A percentile compares a stretch with the other conserved stretches of the same genome.
Evolutionary conservation across 2,113 vertebrate genomes (phyloP).

Genomic region (Cranoglanis bouderius): DNA sequence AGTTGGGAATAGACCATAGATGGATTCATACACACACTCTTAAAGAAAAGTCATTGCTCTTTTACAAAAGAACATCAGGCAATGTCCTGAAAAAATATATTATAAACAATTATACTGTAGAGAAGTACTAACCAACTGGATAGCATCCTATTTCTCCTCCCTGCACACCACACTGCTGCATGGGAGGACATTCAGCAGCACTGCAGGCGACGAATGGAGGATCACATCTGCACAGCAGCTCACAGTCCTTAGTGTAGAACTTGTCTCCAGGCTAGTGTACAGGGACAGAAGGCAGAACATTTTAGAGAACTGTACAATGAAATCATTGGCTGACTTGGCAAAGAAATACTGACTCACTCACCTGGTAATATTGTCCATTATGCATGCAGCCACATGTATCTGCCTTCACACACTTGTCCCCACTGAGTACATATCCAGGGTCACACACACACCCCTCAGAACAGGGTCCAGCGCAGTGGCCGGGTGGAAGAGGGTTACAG

Average conservation of each 20-base stretch:
- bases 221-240: slow-evolving; percentile 65
- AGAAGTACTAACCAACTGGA: slow-evolving; percentile 67
- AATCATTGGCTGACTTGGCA: not conserved
- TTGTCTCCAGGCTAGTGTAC: slow-evolving; percentile 68
- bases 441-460: slow-evolving; percentile 74
- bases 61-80: not conserved
- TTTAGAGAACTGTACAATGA: not conserved
- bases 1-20: not conserved
- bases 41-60: not conserved
- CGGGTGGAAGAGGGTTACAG: slow-evolving; percentile 55
- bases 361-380: slow-evolving; percentile 74
- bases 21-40: slow-evolving; percentile 52
- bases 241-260: slow-evolving; percentile 69
- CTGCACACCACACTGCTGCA: slow-evolving; percentile 69
- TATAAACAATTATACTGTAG: not conserved
- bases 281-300: not conserved
- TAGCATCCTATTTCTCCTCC: slow-evolving; percentile 73
- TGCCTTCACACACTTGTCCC: slow-evolving; percentile 66
- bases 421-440: slow-evolving; percentile 71
- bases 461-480: slow-evolving; percentile 67
- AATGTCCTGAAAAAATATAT: slow-evolving; percentile 30
- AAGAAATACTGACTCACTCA: slow-evolving; percentile 37
- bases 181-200: slow-evolving; percentile 63
- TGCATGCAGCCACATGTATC: slow-evolving; percentile 68
- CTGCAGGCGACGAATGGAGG: slow-evolving; percentile 62